Percentiles rank a stretch among this genome's conserved stretches.
Conservation (phyloP, 2,888 invertebrate genomes). For the Taphrorychus bicolor region DNA sequence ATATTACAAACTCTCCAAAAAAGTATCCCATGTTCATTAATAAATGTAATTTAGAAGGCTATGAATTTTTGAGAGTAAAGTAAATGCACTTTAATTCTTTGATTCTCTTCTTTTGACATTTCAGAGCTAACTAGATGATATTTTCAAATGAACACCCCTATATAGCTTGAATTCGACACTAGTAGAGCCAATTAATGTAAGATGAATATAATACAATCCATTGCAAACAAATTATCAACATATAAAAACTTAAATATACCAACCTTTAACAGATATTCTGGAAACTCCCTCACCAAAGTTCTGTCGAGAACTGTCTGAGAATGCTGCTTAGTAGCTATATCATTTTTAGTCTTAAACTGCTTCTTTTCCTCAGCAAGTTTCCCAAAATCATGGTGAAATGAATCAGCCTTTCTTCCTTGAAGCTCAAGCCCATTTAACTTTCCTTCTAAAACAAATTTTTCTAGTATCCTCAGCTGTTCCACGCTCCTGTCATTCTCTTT, state of each 20-base stretch:
- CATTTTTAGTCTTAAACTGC: constrained; percentile 72
- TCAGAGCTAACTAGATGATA: too few species aligned
- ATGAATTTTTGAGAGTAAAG: too few species aligned
- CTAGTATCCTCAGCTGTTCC: constrained; percentile 74
- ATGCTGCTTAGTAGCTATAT: constrained; percentile 71
- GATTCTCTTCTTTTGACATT: too few species aligned
- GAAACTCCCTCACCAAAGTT: constrained; percentile 75
- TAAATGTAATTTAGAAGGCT: too few species aligned
- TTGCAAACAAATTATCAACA: neutral
- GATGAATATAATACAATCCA: too few species aligned
- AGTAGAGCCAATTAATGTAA: too few species aligned
- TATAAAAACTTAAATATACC: neutral
- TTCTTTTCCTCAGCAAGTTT: constrained; percentile 66
- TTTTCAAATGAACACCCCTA: too few species aligned
- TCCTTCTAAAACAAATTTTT: constrained; percentile 83
- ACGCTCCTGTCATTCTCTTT: constrained; percentile 53
- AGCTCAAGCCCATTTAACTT: constrained; percentile 82
- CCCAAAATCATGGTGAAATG: constrained; percentile 64
- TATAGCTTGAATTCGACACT: too few species aligned
- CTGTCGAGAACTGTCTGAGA: constrained; percentile 71
- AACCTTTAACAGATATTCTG: constrained; percentile 68
- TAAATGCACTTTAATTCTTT: too few species aligned
- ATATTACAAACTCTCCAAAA: too few species aligned
- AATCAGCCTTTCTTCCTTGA: constrained; percentile 61
- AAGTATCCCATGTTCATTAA: too few species aligned